Base-by-base conservation (phyloP, 2,888 invertebrate species). In the Patella pellucida region DNA sequence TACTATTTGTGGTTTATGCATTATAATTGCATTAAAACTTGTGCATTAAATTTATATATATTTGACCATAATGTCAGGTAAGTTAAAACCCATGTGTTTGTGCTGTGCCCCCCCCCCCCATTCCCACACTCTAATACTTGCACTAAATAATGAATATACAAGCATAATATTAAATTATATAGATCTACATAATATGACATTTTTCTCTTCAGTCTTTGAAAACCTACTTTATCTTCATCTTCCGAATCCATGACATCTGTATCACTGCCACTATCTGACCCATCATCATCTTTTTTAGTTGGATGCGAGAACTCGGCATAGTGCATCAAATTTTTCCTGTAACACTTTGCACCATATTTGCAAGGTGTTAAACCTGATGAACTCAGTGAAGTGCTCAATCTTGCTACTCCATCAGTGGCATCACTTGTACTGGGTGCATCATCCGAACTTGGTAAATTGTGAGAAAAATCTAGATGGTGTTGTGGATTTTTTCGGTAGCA, bases 271-370 rank as follows among this genome's bases (percentile, higher is more conserved):
- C 81, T 82, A 73, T 81, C 82, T 41, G 41, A 41, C 41, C 41
- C 41, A 41, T 41, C 9, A 54, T 71, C 72, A 1, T 27, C 50
- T 11, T 69, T 79, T 14, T 54, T 71, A 0, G 84, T 84, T 7
- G 88, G 88, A 71, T 88, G 88, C 3, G 86, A 85, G 75, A 74
- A 87, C 71, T 88, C 87, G 3, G 87, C 87, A 80, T 86, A 88
- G 74, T 88, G 88, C 69, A 88, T 76, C 52, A 88, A 73, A 75
- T 88, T 88, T 77, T 87, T 88, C 14, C 88, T 77, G 79, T 87
- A 88, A 71, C 88, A 88, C 15, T 81, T 84, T 1, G 84, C 85
- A 3, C 88, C 88, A 82, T 85, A 88, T 78, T 84, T 85, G 75
- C 88, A 88, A 1, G 82, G 78, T 4, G 87, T 85, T 3, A 86